Conservation (phyloP, 2,888 invertebrate species). For the Agonopterix heracliana region DNA sequence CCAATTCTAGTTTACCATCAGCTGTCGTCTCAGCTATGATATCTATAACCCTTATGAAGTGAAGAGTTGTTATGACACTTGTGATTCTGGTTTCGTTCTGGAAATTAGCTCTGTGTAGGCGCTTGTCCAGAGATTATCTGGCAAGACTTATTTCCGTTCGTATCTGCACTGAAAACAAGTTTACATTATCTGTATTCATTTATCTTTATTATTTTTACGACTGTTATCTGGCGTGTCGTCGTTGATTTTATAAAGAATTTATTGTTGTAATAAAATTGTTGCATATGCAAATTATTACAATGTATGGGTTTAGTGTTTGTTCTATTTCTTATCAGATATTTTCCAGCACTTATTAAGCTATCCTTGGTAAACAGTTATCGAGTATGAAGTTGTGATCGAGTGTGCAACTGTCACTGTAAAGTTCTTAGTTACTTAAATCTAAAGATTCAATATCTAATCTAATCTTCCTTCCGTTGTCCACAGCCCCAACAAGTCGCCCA, state of each 20-base stretch:
- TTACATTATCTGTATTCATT: conserved; percentile 9
- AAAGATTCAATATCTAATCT: too few relatives aligned
- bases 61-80: conserved; percentile 16
- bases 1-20: not conserved
- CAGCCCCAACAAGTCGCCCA: conserved; percentile 47
- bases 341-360: too few relatives aligned
- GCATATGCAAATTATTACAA: too few relatives aligned
- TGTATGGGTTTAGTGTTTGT: too few relatives aligned
- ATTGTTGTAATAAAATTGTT: not conserved
- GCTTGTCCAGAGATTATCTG: conserved; percentile 13
- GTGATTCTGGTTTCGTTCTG: conserved; percentile 15
- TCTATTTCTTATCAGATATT: too few relatives aligned
- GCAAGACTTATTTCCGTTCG: conserved; percentile 15
- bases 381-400: too few relatives aligned
- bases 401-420: too few relatives aligned
- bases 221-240: conserved; percentile 3
- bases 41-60: conserved; percentile 3
- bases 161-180: conserved; percentile 9
- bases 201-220: conserved; percentile 10
- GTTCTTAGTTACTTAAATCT: too few relatives aligned
- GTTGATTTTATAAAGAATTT: not conserved
- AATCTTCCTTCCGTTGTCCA: conserved; percentile 5
- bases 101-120: conserved; percentile 12
- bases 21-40: conserved; percentile 1
- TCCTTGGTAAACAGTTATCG: too few relatives aligned